Base-by-base conservation (phyloP, 2,888 invertebrate genomes). In the Ecdyonurus torrentis region DNA sequence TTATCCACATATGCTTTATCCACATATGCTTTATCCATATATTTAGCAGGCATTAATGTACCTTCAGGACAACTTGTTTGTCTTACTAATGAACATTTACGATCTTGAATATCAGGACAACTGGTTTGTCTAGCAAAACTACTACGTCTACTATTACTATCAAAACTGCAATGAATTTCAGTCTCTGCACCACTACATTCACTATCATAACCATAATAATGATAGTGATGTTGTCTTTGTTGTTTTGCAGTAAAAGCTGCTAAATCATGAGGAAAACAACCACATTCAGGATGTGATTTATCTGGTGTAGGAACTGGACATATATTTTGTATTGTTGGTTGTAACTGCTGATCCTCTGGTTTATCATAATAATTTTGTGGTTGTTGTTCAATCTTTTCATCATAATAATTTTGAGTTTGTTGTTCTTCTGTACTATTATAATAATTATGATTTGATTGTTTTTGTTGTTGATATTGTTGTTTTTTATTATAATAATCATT, bases 121-220 rank as follows among this genome's bases (percentile, higher is more conserved):
- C 37, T 37, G 15, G 5, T 37, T 37, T 37, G 37, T 37, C 37
- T 37, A 10, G 7, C 37, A 37, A 37, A 37, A 37, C 37, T 37
- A 37, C 37, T 37, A 37, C 37, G 37, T 37, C 58, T 62, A 10
- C 37, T 69, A 23, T 67, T 66, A 58, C 70, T 69, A 58, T 77
- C 77, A 67, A 76, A 72, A 66, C 74, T 78, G 2, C 64, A 60
- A 37, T 79, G 76, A 61, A 80, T 78, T 60, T 79, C 79, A 2
- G 78, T 78, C 72, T 79, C 78, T 58, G 77, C 78, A 65, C 76
- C 75, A 67, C 79, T 80, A 50, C 76, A 74, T 63, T 78, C 78
- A 66, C 79, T 79, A 52, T 79, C 78, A 68, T 80, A 79, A n/a
- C 78, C 78, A 67, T 79, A 78, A 70, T 78, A 79, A 66, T 77